phyloP scores from a whole-genome alignment of 2,888 invertebrate genomes.

The Drosophila tanythrix region DNA sequence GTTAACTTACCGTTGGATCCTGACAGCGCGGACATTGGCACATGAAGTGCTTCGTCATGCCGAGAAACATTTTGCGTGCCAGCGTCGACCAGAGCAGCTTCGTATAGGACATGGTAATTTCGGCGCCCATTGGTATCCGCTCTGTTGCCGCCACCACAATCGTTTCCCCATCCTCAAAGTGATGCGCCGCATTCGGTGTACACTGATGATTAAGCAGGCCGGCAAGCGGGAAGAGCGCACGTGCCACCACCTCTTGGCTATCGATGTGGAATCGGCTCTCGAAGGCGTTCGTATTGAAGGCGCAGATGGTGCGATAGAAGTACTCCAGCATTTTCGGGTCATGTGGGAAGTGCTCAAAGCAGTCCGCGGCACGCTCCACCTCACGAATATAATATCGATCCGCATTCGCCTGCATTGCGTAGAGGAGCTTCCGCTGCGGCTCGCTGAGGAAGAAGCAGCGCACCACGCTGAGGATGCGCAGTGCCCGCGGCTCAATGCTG shows the following conservation, averaged over 20 bases:
- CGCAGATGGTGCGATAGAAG: constrained; percentile 83
- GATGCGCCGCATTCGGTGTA: constrained; percentile 89
- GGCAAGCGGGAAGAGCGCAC: constrained; percentile 89
- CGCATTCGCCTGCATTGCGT: constrained; percentile 83
- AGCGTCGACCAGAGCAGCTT: constrained; percentile 90
- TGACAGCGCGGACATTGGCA: constrained; percentile 89
- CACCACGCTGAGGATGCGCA: constrained; percentile 82
- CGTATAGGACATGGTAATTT: constrained; percentile 89
- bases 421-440: constrained; percentile 76
- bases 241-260: constrained; percentile 85
- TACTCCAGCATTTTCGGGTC: constrained; percentile 79
- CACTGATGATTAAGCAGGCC: constrained; percentile 90
- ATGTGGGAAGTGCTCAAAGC: constrained; percentile 82
- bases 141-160: constrained; percentile 87
- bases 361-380: constrained; percentile 75
- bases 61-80: constrained; percentile 88
- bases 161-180: constrained; percentile 87
- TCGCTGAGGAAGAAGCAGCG: constrained; percentile 82
- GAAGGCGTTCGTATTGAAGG: constrained; percentile 84
- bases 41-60: constrained; percentile 88
- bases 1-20: constrained; percentile 88
- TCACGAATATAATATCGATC: constrained; percentile 80
- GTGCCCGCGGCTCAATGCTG: constrained; percentile 70
- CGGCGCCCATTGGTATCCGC: constrained; percentile 88
- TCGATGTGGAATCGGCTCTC: constrained; percentile 78